A percentile compares a stretch with the other conserved stretches of the same genome.
These are phyloP conservation scores for Drosophila birchii DNA, from an alignment of 2,888 invertebrate species.

Conservation along the genomic window DNA sequence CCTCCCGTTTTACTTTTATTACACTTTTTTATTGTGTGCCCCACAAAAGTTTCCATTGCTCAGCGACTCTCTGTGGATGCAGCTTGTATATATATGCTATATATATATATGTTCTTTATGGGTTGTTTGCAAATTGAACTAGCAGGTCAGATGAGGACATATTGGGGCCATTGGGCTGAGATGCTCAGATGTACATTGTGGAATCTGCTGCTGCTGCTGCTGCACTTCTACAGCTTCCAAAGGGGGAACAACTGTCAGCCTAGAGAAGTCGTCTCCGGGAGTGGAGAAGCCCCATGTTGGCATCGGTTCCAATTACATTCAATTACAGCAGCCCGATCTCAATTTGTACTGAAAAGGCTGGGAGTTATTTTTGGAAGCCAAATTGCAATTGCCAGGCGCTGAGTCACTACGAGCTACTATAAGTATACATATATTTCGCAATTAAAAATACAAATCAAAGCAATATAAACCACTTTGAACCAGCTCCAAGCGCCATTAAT, in stretches of 20 bases:
- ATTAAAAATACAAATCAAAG: conserved; percentile 16
- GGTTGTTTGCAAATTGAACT: conserved; percentile 31
- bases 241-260: conserved; percentile 53
- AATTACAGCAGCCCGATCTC: conserved; percentile 45
- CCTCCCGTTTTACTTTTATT: conserved; percentile 49
- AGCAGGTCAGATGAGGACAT: conserved; percentile 49
- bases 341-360: conserved; percentile 21
- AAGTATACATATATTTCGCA: background rate
- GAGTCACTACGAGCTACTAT: too few species aligned
- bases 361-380: conserved; percentile 60
- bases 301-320: conserved; percentile 65
- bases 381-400: conserved; percentile 13
- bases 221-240: conserved; percentile 74
- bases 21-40: conserved; percentile 48
- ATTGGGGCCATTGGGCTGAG: conserved; percentile 57
- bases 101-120: conserved; percentile 11
- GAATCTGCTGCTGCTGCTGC: conserved; percentile 19
- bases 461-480: conserved; percentile 31
- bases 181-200: conserved; percentile 28
- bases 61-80: background rate
- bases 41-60: conserved; percentile 57
- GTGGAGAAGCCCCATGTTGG: conserved; percentile 19
- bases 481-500: conserved; percentile 30
- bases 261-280: conserved; percentile 53
- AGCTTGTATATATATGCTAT: background rate